Conservation (phyloP, 2,888 invertebrate species). For the Blomia tropicalis region DNA sequence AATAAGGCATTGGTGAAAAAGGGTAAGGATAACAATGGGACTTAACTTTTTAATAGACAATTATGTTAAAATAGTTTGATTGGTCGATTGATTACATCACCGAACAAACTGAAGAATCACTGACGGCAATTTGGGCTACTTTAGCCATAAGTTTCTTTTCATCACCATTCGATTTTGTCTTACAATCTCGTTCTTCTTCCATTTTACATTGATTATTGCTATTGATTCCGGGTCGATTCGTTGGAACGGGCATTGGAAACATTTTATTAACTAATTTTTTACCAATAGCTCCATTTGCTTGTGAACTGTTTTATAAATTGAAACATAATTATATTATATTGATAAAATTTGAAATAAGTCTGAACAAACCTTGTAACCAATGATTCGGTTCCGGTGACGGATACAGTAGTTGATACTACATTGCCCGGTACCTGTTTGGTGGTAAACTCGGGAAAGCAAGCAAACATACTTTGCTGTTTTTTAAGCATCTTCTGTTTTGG, state of each 20-base stretch:
- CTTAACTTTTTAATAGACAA: not conserved
- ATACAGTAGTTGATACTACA: not conserved
- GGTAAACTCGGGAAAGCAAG: constrained; percentile 31
- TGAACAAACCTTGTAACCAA: not conserved
- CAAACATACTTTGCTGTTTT: constrained; percentile 32
- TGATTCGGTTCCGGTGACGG: constrained; percentile 1
- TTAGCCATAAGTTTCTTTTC: not conserved
- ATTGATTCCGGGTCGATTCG: not conserved
- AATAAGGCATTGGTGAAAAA: not conserved
- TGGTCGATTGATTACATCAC: not conserved
- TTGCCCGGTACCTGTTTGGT: not conserved
- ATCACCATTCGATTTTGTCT: not conserved
- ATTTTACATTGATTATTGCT: not conserved
- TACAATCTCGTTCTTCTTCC: not conserved
- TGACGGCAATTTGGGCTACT: not conserved
- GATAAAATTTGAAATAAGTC: not conserved
- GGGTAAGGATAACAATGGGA: not conserved
- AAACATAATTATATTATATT: not conserved
- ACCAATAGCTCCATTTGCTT: constrained; percentile 11
- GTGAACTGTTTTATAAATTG: too few relatives aligned
- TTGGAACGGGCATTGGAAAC: not conserved
- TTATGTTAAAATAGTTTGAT: not conserved
- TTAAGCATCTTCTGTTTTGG: constrained; percentile 31
- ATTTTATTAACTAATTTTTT: constrained; percentile 12
- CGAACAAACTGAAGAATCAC: constrained; percentile 6